Percentiles rank a stretch among this genome's conserved stretches.
phyloP scores from a whole-genome alignment of 1,140 invertebrate genomes.

The Diorhabda sublineata region DNA sequence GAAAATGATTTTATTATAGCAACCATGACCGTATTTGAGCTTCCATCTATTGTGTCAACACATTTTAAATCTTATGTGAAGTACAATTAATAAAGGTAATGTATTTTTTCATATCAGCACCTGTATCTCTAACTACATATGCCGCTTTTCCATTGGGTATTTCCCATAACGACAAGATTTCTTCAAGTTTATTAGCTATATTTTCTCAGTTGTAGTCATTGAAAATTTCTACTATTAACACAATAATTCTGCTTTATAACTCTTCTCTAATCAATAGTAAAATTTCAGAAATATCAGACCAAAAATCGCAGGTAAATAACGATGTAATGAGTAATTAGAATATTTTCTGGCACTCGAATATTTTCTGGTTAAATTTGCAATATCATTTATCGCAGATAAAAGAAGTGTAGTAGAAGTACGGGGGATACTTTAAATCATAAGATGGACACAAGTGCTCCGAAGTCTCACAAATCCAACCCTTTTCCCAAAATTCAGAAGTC shows the following conservation, averaged over 20 bases:
- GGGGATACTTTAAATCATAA: too few relatives aligned
- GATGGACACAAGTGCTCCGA: too few relatives aligned
- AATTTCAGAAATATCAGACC: slow-evolving; percentile 33
- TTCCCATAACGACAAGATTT: slow-evolving; percentile 32
- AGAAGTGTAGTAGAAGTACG: too few relatives aligned
- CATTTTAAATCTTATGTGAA: slow-evolving; percentile 17
- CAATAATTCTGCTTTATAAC: too few relatives aligned
- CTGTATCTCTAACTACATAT: slow-evolving; percentile 35
- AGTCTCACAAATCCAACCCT: too few relatives aligned
- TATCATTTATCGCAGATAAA: too few relatives aligned
- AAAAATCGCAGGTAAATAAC: slow-evolving; percentile 30
- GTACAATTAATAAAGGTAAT: slow-evolving; percentile 4
- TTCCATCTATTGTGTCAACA: slow-evolving; percentile 13
- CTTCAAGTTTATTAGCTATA: slow-evolving; percentile 25
- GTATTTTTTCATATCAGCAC: slow-evolving; percentile 36
- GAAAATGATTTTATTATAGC: slow-evolving; percentile 15
- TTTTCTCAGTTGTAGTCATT: background rate
- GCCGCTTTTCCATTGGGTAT: slow-evolving; percentile 35
- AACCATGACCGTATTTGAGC: slow-evolving; percentile 7
- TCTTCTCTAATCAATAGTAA: too few relatives aligned
- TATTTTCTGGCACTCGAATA: background rate
- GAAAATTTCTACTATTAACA: background rate
- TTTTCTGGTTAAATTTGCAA: too few relatives aligned
- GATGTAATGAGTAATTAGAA: background rate
- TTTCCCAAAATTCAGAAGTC: too few relatives aligned